phyloP scores from a whole-genome alignment of 2,888 invertebrate species.

The Polyommatus iphigenia region DNA sequence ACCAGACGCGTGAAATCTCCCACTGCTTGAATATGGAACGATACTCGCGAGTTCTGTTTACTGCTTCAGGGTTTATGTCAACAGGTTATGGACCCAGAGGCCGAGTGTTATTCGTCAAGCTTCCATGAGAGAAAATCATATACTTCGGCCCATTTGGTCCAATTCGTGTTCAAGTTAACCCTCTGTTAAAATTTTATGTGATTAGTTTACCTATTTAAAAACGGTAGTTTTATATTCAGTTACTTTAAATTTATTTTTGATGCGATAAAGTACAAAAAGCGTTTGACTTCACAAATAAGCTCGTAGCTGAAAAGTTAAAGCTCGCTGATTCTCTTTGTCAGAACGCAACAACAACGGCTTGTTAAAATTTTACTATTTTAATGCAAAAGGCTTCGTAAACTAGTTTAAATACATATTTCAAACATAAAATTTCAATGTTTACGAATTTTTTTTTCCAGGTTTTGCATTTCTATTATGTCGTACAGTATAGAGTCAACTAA shows the following conservation, averaged over 20 bases:
- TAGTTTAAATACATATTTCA: not conserved
- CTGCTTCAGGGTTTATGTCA: not conserved
- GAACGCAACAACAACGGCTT: not conserved
- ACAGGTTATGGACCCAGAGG: not conserved
- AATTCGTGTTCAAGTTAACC: too few species aligned
- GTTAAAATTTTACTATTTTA: not conserved
- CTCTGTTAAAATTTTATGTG: too few species aligned
- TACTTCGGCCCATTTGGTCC: not conserved
- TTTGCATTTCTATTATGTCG: not conserved
- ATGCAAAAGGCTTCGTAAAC: not conserved
- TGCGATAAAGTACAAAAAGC: not conserved
- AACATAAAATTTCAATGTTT: not conserved
- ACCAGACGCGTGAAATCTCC: not conserved
- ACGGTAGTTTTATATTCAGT: not conserved
- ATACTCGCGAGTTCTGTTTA: constrained; percentile 6
- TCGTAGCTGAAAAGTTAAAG: constrained; percentile 1
- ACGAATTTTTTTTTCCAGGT: not conserved
- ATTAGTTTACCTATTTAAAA: too few species aligned
- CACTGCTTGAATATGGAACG: not conserved
- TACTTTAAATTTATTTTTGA: not conserved
- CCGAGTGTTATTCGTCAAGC: not conserved
- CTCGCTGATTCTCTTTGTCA: constrained; percentile 4
- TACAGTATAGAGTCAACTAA: not conserved
- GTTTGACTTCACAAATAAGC: constrained; percentile 9
- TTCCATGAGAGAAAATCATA: not conserved